Base-by-base conservation (phyloP, 30 jellyfish, hydroid and myxozoan genomes). In the Mastigias papua region DNA sequence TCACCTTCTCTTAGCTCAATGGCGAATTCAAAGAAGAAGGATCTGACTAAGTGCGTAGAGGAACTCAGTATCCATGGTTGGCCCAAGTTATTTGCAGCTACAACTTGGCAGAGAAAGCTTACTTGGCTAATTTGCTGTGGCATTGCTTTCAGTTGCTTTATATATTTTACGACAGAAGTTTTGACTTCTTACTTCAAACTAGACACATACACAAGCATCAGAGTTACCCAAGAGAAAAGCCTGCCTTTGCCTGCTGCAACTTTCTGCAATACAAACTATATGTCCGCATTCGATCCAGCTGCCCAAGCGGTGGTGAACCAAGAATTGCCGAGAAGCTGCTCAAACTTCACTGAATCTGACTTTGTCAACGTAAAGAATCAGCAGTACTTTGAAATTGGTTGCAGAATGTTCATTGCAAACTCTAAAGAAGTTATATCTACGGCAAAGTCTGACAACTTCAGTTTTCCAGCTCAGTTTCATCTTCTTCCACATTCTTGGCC, bases 1-100 rank as follows among this genome's bases (percentile, higher is more conserved):
- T 42, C 13, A 4, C 54, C 54, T 42, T 8, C 54, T 42, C 13
- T 15, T 8, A 4, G 54, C 13, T 8, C 13, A 21, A 54, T 54
- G 67, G 67, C 67, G 67, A 25, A 54, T 19, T 2, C 67, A 54
- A 54, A 54, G 25, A 54, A 54, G 27, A 25, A 16, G 27, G 67
- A 54, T 6, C 17, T 54, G 67, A 25, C 25, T 6, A 25, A 19
- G 9, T 2, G 0, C 25, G 20, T 54, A 21, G 27, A 19, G 3
- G 62, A 31, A 30, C 80, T 69, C 22, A 69, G 80, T 60, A 31
- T 69, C 26, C 80, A 69, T 69, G 80, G 80, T 30, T 16, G 51
- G 57, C 80, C 80, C 5, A 63, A 27, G 23, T 5, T 63, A 17
- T 8, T 63, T 8, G 7, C 74, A 63, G 37, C 74, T 25, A 37